Conservation (phyloP, 2,888 invertebrate genomes). For the Petrophora chlorosata region DNA sequence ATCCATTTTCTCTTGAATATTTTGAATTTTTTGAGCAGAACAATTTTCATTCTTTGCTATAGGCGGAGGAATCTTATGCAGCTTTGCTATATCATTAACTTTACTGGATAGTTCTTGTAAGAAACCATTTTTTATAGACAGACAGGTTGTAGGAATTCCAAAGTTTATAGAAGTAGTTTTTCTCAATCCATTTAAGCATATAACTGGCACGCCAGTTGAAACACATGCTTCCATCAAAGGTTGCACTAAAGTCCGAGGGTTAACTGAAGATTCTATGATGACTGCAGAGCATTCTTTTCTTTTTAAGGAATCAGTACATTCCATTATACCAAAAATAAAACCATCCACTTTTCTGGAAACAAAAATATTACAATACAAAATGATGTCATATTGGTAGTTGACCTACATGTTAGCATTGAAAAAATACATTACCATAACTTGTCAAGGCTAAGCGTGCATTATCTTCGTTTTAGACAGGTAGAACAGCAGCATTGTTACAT, state of each 20-base stretch:
- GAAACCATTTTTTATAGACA: slow-evolving; percentile 59
- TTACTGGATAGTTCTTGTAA: slow-evolving; percentile 46
- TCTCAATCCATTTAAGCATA: slow-evolving; percentile 68
- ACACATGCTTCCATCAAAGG: slow-evolving; percentile 65
- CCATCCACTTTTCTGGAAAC: slow-evolving; percentile 66
- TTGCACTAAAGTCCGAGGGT: slow-evolving; percentile 68
- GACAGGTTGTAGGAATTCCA: slow-evolving; percentile 71
- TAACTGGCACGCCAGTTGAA: slow-evolving; percentile 52
- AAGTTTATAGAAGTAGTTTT: slow-evolving; percentile 51
- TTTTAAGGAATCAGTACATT: slow-evolving; percentile 54
- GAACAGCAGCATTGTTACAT: no score
- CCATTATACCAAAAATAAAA: slow-evolving; percentile 68
- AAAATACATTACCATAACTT: no score
- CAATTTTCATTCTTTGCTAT: slow-evolving; percentile 16
- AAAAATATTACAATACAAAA: no score
- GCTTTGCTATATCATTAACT: slow-evolving; percentile 49
- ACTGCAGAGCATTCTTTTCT: slow-evolving; percentile 59
- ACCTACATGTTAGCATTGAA: no score
- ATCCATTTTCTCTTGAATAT: slow-evolving; percentile 28
- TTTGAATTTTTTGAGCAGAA: not conserved
- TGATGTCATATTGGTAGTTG: no score
- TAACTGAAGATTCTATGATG: slow-evolving; percentile 68
- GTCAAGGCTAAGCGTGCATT: no score
- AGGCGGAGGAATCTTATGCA: slow-evolving; percentile 34
- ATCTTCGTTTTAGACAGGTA: no score